Base-by-base conservation (phyloP, 2,888 invertebrate species). In the Andrena bucephala region DNA sequence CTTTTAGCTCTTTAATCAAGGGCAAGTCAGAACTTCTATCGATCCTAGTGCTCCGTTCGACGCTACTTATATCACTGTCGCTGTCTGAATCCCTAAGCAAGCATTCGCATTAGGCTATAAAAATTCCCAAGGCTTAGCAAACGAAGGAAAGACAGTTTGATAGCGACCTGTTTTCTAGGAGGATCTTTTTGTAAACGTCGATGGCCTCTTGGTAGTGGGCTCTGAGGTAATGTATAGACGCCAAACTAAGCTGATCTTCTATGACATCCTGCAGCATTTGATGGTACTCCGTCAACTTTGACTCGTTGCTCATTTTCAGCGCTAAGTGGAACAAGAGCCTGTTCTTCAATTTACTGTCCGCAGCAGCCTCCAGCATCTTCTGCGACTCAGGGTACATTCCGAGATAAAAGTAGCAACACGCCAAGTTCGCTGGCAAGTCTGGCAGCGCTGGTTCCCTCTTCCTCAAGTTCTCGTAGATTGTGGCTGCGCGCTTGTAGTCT, bases 121-220 rank as follows among this genome's bases (percentile, higher is more conserved):
- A 36, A 20, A 16, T 57, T 36, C 27, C 3, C 27, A 36, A 7
- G 20, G 10, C 7, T 24, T 24, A 27, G 13, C 2, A 29, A 59
- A n/a, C 2, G 5, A 6, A 29, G 24, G 6, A 5, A 29, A 31
- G 16, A 36, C 7, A 24, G 2, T 27, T 57, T 3, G 27, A 67
- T 63, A 20, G 36, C 87, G 94, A 98, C 98, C 98, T 97, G 94
- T 99, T 98, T 90, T 98, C 98, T 29, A 98, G 94, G 16, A 99
- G 95, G 72, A 99, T 96, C 81, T 98, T 96, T 94, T 99, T 99
- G 93, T 99, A 99, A 85, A 99, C 98, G 93, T 99, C 99, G 83
- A 99, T 99, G 63, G 99, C 99, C 94, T 99, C 99, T 93, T 99
- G 99, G 93, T 99, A 99, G 94, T 99, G 99, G 6, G 98, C 97